Evolutionary conservation across 2,113 vertebrate species (phyloP), one percentile per base, ranked within the genome.

Genomic region (Natator depressus): DNA sequence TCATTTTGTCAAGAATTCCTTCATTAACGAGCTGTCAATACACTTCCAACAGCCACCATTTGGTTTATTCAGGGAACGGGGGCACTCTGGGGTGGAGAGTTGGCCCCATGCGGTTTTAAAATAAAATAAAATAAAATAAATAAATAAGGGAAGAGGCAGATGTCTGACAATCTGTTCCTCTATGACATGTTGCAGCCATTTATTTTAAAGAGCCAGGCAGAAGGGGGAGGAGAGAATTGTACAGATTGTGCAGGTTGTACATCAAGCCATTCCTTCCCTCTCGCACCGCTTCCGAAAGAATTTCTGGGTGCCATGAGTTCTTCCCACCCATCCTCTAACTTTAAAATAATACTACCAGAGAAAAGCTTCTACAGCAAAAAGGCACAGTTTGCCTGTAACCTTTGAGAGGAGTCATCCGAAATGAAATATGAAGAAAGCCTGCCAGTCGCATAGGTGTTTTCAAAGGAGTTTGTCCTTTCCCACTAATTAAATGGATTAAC

Each of bases 21-120:
- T 98, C 98, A 98, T 98, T 98, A 98, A 98, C 98, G 98, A 98
- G 98, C 98, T 98, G 98, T 98, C 98, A 98, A 93, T 98, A 97
- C 84, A 95, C 96, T 98, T 98, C 98, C 98, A 98, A 98, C 98
- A 98, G 97, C 97, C 95, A 51, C 98, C 98, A 98, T 98, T 98
- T 98, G 98, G 98, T 98, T 98, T 97, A 98, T 95, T 97, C 97
- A 91, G 96, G 97, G 98, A 98, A 96, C 65, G 50, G 97, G 97
- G 94, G 97, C 97, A 97, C 97, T 97, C 96, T 96, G 96, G 96
- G 96, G 98, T 97, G 96, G 98, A 97, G 97, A 97, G 96, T 98
- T 98, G 98, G 98, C 98, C 96, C 97, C 53, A 89, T 96, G 96
- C 85, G 79, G 91, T 96, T 76, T 42, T 17, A 84, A 84, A 54